Conservation (phyloP, 2,113 vertebrate species). For the Gulo gulo region DNA sequence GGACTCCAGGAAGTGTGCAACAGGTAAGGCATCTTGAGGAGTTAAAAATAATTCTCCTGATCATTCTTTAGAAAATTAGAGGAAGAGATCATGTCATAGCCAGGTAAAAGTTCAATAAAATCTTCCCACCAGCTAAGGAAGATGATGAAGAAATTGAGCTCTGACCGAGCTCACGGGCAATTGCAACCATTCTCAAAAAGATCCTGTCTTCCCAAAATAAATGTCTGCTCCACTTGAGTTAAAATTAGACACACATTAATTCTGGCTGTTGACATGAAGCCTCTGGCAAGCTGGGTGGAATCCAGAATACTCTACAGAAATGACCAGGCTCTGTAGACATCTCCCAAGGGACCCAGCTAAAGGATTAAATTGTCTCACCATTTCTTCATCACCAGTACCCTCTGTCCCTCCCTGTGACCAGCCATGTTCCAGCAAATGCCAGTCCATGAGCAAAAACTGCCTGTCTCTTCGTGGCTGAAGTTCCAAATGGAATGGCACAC, state of each 20-base stretch:
- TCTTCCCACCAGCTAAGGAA: constrained; percentile 9
- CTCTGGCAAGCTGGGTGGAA: background rate
- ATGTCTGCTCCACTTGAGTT: constrained; percentile 46
- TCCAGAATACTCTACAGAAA: constrained; percentile 22
- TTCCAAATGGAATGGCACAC: background rate
- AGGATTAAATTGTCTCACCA: background rate
- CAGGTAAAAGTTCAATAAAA: constrained; percentile 44
- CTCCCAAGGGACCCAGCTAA: background rate
- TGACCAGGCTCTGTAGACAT: background rate
- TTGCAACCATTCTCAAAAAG: constrained; percentile 46
- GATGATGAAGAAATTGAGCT: constrained; percentile 46
- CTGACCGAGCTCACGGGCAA: background rate
- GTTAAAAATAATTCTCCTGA: constrained; percentile 44
- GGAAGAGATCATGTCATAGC: background rate
- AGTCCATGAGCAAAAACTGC: background rate
- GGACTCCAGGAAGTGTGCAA: background rate
- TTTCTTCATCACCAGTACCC: background rate
- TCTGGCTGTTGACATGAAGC: constrained; percentile 6
- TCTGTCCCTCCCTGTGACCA: background rate
- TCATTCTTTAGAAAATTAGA: constrained; percentile 22
- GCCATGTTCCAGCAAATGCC: background rate
- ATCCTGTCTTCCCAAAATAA: constrained; percentile 41
- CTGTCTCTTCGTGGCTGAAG: background rate
- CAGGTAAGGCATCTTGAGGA: background rate
- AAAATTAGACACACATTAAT: constrained; percentile 62